phyloP scores from a whole-genome alignment of 1,140 invertebrate genomes.

The Sycobia sp. region DNA sequence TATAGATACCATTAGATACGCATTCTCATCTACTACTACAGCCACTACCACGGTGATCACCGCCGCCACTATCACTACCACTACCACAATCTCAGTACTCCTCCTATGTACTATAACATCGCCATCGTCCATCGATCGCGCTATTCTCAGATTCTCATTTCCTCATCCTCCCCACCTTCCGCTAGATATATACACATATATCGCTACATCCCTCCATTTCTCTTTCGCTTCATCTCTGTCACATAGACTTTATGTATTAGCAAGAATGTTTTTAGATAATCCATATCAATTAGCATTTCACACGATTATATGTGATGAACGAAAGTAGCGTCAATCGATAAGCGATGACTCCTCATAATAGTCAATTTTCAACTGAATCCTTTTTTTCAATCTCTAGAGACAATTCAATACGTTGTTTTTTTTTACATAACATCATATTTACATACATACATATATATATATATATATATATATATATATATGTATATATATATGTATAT shows the following conservation, averaged over 20 bases:
- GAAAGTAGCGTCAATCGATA: slow-evolving; percentile 15
- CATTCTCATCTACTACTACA: no score
- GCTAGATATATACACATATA: no score
- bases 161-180: no score
- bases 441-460: background rate
- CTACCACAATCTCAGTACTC: no score
- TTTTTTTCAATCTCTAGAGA: no score
- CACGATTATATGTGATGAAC: background rate
- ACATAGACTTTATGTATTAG: slow-evolving; percentile 1
- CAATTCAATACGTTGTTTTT: no score
- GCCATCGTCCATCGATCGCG: slow-evolving; percentile 2
- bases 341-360: background rate
- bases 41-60: no score
- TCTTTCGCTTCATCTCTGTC: background rate
- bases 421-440: background rate
- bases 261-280: slow-evolving; percentile 11
- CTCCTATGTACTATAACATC: background rate
- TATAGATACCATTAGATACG: no score
- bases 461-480: background rate
- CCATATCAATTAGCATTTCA: background rate
- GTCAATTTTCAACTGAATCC: background rate
- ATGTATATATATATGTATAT: background rate
- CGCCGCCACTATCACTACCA: no score
- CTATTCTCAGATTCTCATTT: background rate
- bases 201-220: background rate